Conservation (phyloP, 1,140 invertebrate species). For the Drosophila virilis region DNA sequence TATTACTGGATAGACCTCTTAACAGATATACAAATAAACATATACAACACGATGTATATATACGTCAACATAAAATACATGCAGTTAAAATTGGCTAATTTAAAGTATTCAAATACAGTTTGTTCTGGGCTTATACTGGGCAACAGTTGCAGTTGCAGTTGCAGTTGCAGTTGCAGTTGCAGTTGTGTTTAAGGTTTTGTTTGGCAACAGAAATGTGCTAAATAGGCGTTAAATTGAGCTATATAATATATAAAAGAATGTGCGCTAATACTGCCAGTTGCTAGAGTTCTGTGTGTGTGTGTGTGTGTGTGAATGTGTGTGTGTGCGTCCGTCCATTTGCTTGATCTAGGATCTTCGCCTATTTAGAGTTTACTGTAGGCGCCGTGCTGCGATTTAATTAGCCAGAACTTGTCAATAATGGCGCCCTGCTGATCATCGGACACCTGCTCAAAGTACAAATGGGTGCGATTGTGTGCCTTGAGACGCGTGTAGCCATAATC, state of each 20-base stretch:
- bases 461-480: slow-evolving; percentile 91
- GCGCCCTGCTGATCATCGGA: slow-evolving; percentile 92
- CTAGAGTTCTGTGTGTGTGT: slow-evolving; percentile 12
- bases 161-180: slow-evolving; percentile 15
- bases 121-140: slow-evolving; percentile 24
- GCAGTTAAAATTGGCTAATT: slow-evolving; percentile 55
- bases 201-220: neutral
- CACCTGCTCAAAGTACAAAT: slow-evolving; percentile 96
- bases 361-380: slow-evolving; percentile 67
- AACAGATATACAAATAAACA: neutral
- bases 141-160: slow-evolving; percentile 13
- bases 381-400: slow-evolving; percentile 89
- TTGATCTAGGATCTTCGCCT: slow-evolving; percentile 80
- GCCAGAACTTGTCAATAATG: slow-evolving; percentile 91
- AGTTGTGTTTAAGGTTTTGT: slow-evolving; percentile 7
- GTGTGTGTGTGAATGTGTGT: slow-evolving; percentile 7
- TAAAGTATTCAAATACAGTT: slow-evolving; percentile 31
- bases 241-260: slow-evolving; percentile 40
- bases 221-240: slow-evolving; percentile 1
- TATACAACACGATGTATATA: neutral
- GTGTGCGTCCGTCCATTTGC: neutral
- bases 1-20: neutral
- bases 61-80: neutral
- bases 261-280: slow-evolving; percentile 71
- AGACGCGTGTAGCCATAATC: slow-evolving; percentile 98